A percentile compares a stretch with the other conserved stretches of the same genome.
Conservation (phyloP, 2,888 invertebrate species). For the Caenorhabditis zanzibari region DNA sequence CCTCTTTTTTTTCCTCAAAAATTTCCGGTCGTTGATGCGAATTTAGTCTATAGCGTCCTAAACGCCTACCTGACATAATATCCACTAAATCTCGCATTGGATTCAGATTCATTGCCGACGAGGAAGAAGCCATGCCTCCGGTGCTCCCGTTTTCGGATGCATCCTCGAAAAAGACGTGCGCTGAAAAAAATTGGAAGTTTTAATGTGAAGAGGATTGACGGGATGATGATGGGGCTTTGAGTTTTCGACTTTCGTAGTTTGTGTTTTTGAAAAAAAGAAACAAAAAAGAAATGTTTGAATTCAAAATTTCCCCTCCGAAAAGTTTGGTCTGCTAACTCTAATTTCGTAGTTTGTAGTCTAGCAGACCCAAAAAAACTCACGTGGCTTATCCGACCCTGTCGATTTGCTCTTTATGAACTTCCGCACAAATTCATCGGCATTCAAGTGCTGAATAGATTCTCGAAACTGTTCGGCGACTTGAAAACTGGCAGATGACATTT, state of each 20-base stretch:
- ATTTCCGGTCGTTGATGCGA: conserved; percentile 33
- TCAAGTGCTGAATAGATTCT: conserved; percentile 93
- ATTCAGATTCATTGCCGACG: conserved; percentile 47
- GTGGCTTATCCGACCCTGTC: conserved; percentile 94
- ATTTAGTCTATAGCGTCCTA: not conserved
- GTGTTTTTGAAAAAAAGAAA: no score
- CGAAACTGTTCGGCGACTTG: conserved; percentile 91
- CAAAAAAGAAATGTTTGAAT: not conserved
- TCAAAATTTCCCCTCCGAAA: not conserved
- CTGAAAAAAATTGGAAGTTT: conserved; percentile 41
- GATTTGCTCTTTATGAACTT: conserved; percentile 94
- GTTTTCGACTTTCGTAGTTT: not conserved
- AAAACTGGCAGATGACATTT: conserved; percentile 71
- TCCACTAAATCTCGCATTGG: conserved; percentile 56
- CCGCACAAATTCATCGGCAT: conserved; percentile 93
- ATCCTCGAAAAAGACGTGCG: conserved; percentile 61
- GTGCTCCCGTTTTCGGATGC: conserved; percentile 35
- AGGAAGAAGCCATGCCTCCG: conserved; percentile 26
- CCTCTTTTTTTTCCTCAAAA: conserved; percentile 4
- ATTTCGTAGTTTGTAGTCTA: conserved; percentile 17
- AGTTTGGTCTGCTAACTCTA: conserved; percentile 3
- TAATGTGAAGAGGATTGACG: not conserved
- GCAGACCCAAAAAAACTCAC: conserved; percentile 84
- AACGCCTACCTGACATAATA: conserved; percentile 60
- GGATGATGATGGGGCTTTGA: not conserved